Evolutionary conservation across 1,140 invertebrate genomes (phyloP).

Genomic region (Drosophila pachea): DNA sequence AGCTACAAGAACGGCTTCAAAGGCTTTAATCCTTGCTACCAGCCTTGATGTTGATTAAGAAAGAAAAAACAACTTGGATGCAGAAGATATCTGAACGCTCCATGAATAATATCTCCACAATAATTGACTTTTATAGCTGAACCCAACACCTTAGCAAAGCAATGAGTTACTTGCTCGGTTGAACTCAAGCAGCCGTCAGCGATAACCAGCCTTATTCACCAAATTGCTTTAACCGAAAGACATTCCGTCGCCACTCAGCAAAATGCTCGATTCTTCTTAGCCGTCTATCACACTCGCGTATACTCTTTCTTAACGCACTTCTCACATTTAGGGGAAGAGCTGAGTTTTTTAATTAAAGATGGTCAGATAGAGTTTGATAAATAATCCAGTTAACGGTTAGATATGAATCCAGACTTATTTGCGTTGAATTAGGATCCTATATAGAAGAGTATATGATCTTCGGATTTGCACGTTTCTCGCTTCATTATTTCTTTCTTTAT

Average conservation of each 20-base stretch:
- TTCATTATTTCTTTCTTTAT: constrained; percentile 16
- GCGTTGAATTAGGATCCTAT: no score
- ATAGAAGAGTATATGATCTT: constrained; percentile 13
- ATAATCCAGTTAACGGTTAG: no score
- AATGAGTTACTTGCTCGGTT: constrained; percentile 35
- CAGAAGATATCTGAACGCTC: constrained; percentile 15
- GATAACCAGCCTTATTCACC: constrained; percentile 50
- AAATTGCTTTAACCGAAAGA: constrained; percentile 56
- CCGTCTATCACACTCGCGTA: background rate
- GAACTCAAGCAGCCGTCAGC: constrained; percentile 52
- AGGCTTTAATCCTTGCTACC: background rate
- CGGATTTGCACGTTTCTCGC: background rate
- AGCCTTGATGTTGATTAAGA: background rate
- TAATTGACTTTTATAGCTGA: constrained; percentile 46
- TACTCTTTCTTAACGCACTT: background rate
- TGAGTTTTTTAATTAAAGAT: no score
- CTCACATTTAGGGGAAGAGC: no score
- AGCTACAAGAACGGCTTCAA: background rate
- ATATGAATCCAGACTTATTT: background rate
- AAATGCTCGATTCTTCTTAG: constrained; percentile 9
- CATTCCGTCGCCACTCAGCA: constrained; percentile 51
- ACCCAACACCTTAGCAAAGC: constrained; percentile 42
- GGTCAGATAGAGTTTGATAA: no score
- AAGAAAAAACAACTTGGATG: background rate
- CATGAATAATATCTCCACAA: constrained; percentile 34